Conservation (phyloP, 92 coral and sea anemone species). For the Zoanthus solanderi region DNA sequence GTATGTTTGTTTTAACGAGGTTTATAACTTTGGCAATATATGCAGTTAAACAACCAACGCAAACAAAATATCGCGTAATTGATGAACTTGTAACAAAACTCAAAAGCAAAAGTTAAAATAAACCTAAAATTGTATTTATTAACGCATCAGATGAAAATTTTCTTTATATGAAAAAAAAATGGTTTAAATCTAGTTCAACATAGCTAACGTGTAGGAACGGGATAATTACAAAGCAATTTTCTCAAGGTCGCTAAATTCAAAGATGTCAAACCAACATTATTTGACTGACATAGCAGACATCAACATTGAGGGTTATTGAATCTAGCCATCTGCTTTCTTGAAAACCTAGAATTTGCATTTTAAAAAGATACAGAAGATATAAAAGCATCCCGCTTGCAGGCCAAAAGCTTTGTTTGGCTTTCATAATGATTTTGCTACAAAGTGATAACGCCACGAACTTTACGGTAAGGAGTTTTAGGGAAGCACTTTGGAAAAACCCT, state of each 20-base stretch:
- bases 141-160: too few species aligned
- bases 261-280: conserved; percentile 22
- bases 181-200: not conserved
- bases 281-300: not conserved
- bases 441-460: not conserved
- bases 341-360: conserved; percentile 2
- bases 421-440: not conserved
- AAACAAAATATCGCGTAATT: not conserved
- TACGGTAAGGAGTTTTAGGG: not conserved
- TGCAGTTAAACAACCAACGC: conserved; percentile 17
- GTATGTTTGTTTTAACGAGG: not conserved
- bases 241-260: not conserved
- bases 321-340: conserved; percentile 23
- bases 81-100: too few species aligned
- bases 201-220: not conserved
- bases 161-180: conserved; percentile 8
- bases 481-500: conserved; percentile 27
- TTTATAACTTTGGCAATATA: not conserved
- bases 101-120: not conserved
- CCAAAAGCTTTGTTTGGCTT: not conserved
- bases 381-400: not conserved
- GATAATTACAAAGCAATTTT: not conserved
- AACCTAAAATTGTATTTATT: not conserved
- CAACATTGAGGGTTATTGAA: not conserved
- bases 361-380: not conserved